phyloP scores from a whole-genome alignment of 2,113 vertebrate species.

The Glaucidium brasilianum region DNA sequence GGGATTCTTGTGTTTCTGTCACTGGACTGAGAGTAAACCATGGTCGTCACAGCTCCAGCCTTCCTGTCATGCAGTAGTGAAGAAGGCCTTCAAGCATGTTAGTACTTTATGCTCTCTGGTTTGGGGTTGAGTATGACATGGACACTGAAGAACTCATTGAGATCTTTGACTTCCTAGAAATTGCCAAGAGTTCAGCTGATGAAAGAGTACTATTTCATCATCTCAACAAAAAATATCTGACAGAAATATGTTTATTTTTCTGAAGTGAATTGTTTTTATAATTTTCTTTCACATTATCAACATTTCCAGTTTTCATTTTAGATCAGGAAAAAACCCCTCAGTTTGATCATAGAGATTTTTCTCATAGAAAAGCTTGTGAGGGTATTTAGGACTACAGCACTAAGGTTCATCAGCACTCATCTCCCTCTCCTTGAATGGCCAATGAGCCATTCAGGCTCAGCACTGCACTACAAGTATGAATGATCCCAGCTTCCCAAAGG shows the following conservation, averaged over 20 bases:
- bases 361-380: background rate
- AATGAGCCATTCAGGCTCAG: background rate
- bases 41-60: background rate
- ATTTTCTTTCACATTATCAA: background rate
- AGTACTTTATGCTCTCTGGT: background rate
- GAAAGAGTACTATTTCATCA: background rate
- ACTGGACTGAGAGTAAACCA: background rate
- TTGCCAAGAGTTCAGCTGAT: background rate
- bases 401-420: background rate
- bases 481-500: background rate
- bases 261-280: background rate
- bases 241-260: background rate
- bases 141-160: background rate
- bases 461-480: background rate
- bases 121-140: background rate
- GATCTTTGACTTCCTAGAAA: background rate
- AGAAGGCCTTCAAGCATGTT: background rate
- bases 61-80: background rate
- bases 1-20: background rate
- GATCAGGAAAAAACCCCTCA: rapidly evolving
- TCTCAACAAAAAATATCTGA: background rate
- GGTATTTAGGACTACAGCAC: background rate
- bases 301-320: background rate
- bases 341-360: background rate
- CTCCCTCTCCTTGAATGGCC: background rate